Evolutionary conservation across 2,888 invertebrate species (phyloP), one percentile per base, ranked within the genome.

Genomic region (Callyntrura sp.): DNA sequence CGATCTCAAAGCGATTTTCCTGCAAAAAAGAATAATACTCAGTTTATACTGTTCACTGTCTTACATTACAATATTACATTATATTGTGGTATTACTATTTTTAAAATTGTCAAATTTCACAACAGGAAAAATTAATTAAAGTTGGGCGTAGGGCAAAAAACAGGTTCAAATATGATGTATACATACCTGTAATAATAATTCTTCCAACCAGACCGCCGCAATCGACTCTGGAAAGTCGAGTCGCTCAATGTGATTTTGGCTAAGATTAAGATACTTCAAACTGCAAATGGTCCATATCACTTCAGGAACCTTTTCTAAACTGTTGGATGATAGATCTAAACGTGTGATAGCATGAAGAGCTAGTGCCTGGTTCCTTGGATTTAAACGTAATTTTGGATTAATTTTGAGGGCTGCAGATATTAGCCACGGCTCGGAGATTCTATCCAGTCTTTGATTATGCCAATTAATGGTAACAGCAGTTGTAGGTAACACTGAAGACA

Each of bases 311-410:
- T 96, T 95, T 0, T 96, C 96, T 79, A 99, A 95, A 89, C 97
- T 96, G 95, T 99, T 99, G 94, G 97, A 97, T 8, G 99, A 98
- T 62, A 99, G 96, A 94, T 99, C 99, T 35, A 99, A 95, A 57
- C 99, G 96, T 0, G 99, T 99, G 89, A 99, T 97, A 0, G 99
- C 98, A 94, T 97, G 97, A n/a, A 98, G 95, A 0, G 98, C 96
- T 5, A 97, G 96, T 88, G 96, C 96, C 92, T 95, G 95, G 92
- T 96, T 95, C 91, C 96, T 95, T 4, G 96, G 96, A 94, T 96
- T 96, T 81, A 97, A 96, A 92, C 96, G 96, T 35, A 99, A 95
- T 93, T 97, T 96, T 1, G 97, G 96, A 95, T 99, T 99, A 25
- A 98, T 96, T 90, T 97, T 96, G 57, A 98, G 95, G 0, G 98